Percentiles rank a stretch among this genome's conserved stretches.
Evolutionary conservation across 1,140 invertebrate species (phyloP).

Genomic region (Aphelinus atriplicis): DNA sequence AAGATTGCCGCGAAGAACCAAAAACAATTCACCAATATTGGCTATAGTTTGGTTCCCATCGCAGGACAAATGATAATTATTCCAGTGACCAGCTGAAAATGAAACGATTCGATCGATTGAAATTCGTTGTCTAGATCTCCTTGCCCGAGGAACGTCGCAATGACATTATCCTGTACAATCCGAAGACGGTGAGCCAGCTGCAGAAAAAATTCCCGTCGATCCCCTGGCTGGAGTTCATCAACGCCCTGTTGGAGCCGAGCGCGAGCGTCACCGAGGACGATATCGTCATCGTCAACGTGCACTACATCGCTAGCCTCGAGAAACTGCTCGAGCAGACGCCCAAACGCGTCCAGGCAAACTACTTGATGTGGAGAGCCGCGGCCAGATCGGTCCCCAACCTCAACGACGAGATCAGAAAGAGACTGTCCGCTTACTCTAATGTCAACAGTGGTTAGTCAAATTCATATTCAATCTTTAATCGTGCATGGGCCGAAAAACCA

Average conservation of each 20-base stretch:
- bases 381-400: constrained; percentile 79
- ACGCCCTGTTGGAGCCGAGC: constrained; percentile 70
- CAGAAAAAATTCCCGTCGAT: constrained; percentile 55
- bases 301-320: constrained; percentile 78
- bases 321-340: constrained; percentile 64
- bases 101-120: no score
- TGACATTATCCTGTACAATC: constrained; percentile 90
- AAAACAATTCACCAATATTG: no score
- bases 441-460: constrained; percentile 72
- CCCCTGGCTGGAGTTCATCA: constrained; percentile 85
- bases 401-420: constrained; percentile 75
- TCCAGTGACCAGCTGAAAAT: not conserved
- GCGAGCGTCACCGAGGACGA: no score
- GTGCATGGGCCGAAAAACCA: no score
- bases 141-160: constrained; percentile 92
- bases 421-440: constrained; percentile 79
- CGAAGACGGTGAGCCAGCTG: constrained; percentile 69
- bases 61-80: not conserved
- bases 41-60: not conserved
- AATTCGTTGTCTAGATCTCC: constrained; percentile 74
- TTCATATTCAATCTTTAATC: not conserved
- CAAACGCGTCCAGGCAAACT: constrained; percentile 71
- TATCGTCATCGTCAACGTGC: constrained; percentile 82
- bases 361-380: constrained; percentile 76
- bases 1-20: no score